A percentile compares a stretch with the other conserved stretches of the same genome.
phyloP scores from a whole-genome alignment of 2,797 vertebrate genomes.

The Malurus splendens region DNA sequence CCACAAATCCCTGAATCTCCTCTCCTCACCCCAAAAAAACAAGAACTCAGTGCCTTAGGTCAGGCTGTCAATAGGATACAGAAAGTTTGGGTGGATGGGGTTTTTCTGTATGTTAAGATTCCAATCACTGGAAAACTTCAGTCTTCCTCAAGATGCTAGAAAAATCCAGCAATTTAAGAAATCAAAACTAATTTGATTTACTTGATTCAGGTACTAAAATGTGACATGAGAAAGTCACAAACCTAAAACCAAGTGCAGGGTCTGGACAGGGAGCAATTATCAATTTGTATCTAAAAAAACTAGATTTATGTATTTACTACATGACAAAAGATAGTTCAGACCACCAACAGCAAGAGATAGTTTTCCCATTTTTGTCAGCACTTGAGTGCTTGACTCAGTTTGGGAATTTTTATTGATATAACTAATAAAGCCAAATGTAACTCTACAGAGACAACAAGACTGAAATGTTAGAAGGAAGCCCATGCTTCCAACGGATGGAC shows the following conservation, averaged over 20 bases:
- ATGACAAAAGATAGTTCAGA: background rate
- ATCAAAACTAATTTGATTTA: background rate
- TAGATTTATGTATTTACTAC: background rate
- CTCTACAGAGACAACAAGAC: background rate
- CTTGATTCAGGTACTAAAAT: background rate
- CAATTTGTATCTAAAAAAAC: background rate
- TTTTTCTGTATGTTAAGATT: background rate
- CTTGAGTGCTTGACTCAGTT: background rate
- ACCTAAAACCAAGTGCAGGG: background rate
- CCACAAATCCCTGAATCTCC: background rate
- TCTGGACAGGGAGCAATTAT: background rate
- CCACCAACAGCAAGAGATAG: background rate
- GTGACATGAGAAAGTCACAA: background rate
- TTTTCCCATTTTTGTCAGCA: background rate
- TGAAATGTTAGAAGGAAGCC: background rate
- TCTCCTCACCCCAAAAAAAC: background rate
- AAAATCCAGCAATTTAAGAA: background rate
- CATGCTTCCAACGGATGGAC: background rate
- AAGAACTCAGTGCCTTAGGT: background rate
- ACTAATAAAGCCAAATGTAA: background rate
- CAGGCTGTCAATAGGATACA: background rate
- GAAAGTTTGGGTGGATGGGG: background rate
- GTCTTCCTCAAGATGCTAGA: background rate
- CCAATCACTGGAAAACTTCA: background rate
- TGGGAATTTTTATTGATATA: background rate